Conservation (phyloP, 2,797 vertebrate species). For the Clarias fuscus region DNA sequence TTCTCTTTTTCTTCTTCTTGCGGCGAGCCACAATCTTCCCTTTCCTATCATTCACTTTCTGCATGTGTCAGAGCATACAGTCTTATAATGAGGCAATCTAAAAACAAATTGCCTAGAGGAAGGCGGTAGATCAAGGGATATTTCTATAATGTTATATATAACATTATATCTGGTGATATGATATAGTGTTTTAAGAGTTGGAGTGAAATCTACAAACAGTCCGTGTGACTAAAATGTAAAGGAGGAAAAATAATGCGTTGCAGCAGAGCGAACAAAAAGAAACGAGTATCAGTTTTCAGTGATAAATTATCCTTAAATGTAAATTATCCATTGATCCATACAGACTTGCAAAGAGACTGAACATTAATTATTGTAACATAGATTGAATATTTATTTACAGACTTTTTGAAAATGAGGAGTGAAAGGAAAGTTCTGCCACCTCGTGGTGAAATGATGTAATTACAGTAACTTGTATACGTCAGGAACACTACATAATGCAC, state of each 20-base stretch:
- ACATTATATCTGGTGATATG: neutral
- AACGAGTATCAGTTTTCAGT: neutral
- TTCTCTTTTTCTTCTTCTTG: neutral
- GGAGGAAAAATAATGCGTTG: neutral
- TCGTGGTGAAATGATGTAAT: conserved; percentile 28
- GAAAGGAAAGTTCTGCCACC: conserved; percentile 37
- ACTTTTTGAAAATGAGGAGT: neutral
- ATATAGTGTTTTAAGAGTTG: neutral
- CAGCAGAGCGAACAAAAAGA: neutral
- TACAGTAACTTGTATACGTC: neutral
- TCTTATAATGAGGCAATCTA: conserved; percentile 50
- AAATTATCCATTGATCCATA: neutral
- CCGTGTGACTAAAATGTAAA: neutral
- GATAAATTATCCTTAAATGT: neutral
- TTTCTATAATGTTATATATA: neutral
- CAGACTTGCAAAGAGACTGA: neutral
- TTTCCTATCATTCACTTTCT: neutral
- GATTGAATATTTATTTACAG: neutral
- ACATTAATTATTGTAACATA: neutral
- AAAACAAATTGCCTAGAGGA: conserved; percentile 32
- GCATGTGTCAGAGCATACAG: conserved; percentile 9
- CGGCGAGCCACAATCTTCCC: neutral
- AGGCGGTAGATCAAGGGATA: conserved; percentile 15
- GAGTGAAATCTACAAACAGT: neutral
- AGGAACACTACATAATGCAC: neutral